A percentile compares a stretch with the other conserved stretches of the same genome.
phyloP scores from a whole-genome alignment of 2,113 vertebrate genomes.

The Siphamia tubifer region DNA sequence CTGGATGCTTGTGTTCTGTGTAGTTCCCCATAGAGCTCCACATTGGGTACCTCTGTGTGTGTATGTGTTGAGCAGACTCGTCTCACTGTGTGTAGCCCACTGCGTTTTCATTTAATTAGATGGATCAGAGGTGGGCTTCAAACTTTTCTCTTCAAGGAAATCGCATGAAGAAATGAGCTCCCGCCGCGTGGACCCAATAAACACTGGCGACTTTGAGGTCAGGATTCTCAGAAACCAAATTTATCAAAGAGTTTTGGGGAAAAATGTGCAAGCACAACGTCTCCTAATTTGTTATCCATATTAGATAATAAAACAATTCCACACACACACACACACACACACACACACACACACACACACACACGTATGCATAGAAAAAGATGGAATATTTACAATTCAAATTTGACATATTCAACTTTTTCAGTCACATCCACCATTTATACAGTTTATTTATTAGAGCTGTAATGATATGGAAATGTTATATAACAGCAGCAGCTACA shows the following conservation, averaged over 20 bases:
- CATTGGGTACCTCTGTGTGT: conserved; percentile 30
- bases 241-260: conserved; percentile 30
- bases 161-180: conserved; percentile 45
- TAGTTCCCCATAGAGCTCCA: conserved; percentile 38
- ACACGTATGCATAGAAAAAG: too few species aligned
- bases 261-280: neutral
- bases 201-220: conserved; percentile 50
- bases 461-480: too few species aligned
- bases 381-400: too few species aligned
- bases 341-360: too few species aligned
- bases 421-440: too few species aligned
- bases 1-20: conserved; percentile 39
- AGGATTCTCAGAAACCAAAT: conserved; percentile 43
- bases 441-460: too few species aligned
- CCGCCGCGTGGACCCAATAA: conserved; percentile 58
- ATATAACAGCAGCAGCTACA: too few species aligned
- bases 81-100: conserved; percentile 51
- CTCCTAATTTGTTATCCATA: neutral
- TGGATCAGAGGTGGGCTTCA: conserved; percentile 67
- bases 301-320: neutral
- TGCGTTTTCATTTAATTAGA: conserved; percentile 74
- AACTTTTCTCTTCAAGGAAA: conserved; percentile 63
- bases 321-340: too few species aligned
- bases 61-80: neutral
- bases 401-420: too few species aligned